Evolutionary conservation across 2,888 invertebrate species (phyloP), one percentile per base, ranked within the genome.

Genomic region (Agriotes lineatus): DNA sequence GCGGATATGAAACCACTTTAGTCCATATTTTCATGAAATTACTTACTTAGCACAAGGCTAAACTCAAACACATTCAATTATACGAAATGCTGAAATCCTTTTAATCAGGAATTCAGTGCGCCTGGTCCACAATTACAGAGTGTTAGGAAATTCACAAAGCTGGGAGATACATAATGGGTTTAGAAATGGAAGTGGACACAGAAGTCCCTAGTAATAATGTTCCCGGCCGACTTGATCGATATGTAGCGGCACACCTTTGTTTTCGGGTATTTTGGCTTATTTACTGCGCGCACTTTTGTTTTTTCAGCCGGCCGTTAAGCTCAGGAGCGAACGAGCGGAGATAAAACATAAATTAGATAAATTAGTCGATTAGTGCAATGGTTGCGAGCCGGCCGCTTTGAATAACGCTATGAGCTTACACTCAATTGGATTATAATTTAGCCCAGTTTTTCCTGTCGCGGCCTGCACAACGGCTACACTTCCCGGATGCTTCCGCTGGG

Each of bases 71-170:
- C 76, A 77, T 78, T 77, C 76, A 78, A 77, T 77, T 78, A 74
- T 71, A 74, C 70, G 76, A 75, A 78, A 78, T 75, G 76, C 77
- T 78, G 74, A 75, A 78, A 78, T 76, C 77, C 77, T 78, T 77
- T 77, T 77, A 78, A 78, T 77, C 77, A 75, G 71, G 73, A 78
- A 78, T 78, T 78, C 76, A 75, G 75, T 76, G 73, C 62, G 65
- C 60, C 64, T 67, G 68, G 68, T 69, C 71, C 70, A 73, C 74
- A 76, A 76, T 76, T 77, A 77, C 72, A 74, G 71, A 75, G 72
- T 73, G 76, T 76, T 75, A 74, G 67, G 74, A 72, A 76, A 75
- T 77, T 75, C 75, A 74, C 75, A 75, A 76, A 77, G 74, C 75
- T 68, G 48, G 65, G 58, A 66, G 63, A 70, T 70, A 67, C 59